Conservation (phyloP, 2,888 invertebrate genomes). For the Seladonia tumulorum region DNA sequence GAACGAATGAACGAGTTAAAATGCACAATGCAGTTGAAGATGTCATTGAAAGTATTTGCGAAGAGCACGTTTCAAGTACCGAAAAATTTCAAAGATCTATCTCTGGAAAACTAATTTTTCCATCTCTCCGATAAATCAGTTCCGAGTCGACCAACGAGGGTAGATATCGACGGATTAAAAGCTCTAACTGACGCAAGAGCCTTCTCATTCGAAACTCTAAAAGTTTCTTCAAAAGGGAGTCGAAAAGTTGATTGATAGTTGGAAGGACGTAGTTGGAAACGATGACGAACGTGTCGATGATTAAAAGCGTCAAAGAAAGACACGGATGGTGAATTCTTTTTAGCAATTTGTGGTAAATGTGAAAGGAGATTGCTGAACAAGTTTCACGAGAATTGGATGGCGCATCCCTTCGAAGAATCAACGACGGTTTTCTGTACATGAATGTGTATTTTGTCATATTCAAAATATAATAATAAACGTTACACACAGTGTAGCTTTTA, state of each 20-base stretch:
- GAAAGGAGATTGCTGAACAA: not conserved
- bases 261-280: not conserved
- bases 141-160: not conserved
- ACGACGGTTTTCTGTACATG: constrained; percentile 50
- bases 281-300: not conserved
- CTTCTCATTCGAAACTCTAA: not conserved
- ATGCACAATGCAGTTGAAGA: not conserved
- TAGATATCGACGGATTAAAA: not conserved
- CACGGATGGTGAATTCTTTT: not conserved
- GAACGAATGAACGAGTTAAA: not conserved
- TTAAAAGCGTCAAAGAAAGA: not conserved
- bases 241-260: not conserved
- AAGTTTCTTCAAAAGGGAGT: not conserved
- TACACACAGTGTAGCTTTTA: constrained; percentile 82
- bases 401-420: not conserved
- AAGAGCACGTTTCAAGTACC: not conserved
- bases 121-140: not conserved
- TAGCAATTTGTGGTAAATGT: not conserved
- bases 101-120: not conserved
- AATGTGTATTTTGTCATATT: constrained; percentile 83
- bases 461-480: constrained; percentile 84
- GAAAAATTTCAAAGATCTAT: not conserved
- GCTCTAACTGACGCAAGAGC: not conserved
- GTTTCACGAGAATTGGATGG: not conserved
- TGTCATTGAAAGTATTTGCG: not conserved